Conservation (phyloP, 2,888 invertebrate genomes). For the Tribolium freemani region DNA sequence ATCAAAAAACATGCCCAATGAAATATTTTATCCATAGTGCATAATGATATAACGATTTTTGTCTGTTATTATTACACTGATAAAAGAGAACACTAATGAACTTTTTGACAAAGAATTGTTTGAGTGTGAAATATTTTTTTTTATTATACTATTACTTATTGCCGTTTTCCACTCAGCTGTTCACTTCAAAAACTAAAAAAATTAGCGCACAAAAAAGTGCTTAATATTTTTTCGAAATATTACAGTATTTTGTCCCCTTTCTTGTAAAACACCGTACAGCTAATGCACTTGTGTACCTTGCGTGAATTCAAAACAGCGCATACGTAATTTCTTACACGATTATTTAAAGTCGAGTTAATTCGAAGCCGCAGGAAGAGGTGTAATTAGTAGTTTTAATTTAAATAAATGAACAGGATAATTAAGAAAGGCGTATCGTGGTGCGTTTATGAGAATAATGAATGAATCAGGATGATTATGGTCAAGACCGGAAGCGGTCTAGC, state of each 20-base stretch:
- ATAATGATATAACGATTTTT: no score
- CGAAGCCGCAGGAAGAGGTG: constrained; percentile 20
- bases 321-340: neutral
- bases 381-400: constrained; percentile 45
- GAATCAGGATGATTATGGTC: constrained; percentile 46
- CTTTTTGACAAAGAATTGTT: no score
- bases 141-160: no score
- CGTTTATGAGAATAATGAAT: constrained; percentile 47
- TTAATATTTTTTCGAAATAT: neutral
- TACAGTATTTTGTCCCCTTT: neutral
- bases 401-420: constrained; percentile 48
- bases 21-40: no score
- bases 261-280: neutral
- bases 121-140: no score
- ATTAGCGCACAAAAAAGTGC: no score
- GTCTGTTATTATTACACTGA: no score
- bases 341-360: neutral
- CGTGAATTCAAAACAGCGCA: neutral
- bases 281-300: neutral
- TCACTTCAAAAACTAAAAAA: no score
- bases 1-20: no score
- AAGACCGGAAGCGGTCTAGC: constrained; percentile 49
- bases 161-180: no score
- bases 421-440: constrained; percentile 41
- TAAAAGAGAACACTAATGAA: no score